A percentile compares a stretch with the other conserved stretches of the same genome.
Evolutionary conservation across 2,888 invertebrate genomes (phyloP).

Genomic region (Tetranychus piercei): DNA sequence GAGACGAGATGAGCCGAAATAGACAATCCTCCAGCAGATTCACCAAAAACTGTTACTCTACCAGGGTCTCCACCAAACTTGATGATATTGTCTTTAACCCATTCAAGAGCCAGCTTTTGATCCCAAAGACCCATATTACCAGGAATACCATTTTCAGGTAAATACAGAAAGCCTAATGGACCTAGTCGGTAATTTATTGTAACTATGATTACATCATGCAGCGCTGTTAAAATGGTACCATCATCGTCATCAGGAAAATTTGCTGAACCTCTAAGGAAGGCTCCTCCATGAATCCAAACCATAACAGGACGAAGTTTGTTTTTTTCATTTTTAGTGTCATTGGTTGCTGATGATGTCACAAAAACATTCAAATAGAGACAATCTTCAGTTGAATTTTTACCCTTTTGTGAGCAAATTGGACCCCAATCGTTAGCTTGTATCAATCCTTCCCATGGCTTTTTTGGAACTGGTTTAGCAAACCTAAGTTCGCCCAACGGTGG

Average conservation of each 20-base stretch:
- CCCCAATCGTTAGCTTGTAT: background rate
- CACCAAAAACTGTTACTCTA: background rate
- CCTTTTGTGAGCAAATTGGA: background rate
- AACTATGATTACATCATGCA: background rate
- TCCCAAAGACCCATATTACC: slow-evolving; percentile 3
- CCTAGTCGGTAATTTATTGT: background rate
- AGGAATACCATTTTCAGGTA: background rate
- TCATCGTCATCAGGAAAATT: background rate
- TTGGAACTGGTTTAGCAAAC: background rate
- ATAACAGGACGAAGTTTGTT: background rate
- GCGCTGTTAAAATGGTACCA: background rate
- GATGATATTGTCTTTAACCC: background rate
- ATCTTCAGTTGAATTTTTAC: background rate
- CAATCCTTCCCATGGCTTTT: background rate
- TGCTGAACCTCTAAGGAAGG: background rate
- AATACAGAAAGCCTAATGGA: background rate
- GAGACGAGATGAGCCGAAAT: background rate
- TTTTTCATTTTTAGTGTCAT: background rate
- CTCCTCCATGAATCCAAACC: slow-evolving; percentile 6
- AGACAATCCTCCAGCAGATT: background rate
- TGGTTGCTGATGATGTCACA: background rate
- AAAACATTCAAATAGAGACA: slow-evolving; percentile 8
- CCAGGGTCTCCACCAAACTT: background rate
- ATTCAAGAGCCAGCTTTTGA: background rate
- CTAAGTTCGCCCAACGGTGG: background rate